These are phyloP conservation scores for Plotosus lineatus DNA, from an alignment of 2,113 vertebrate species.

Conservation along the genomic window DNA sequence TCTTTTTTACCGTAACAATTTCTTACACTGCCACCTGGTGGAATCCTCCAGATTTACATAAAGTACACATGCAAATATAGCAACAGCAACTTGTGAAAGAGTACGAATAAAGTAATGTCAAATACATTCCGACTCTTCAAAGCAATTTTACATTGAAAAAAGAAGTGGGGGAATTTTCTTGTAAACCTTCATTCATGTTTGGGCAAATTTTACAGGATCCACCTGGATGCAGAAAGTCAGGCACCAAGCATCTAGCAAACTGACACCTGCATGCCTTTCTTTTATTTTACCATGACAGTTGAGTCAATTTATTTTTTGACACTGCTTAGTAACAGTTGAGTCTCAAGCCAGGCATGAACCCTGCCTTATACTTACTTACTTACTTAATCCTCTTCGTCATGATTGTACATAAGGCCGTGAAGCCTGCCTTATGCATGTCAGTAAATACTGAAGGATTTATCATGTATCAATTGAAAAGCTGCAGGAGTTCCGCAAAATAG, in stretches of 20 bases:
- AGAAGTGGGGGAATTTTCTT: neutral
- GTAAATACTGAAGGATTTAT: conserved; percentile 16
- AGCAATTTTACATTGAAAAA: neutral
- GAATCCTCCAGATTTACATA: too few relatives aligned
- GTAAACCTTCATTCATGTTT: neutral
- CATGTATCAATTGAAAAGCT: conserved; percentile 31
- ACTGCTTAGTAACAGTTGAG: conserved; percentile 11
- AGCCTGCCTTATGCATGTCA: too few relatives aligned
- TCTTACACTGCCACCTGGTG: too few relatives aligned
- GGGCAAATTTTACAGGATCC: conserved; percentile 46
- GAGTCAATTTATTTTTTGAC: neutral
- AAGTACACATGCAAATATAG: too few relatives aligned
- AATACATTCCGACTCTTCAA: too few relatives aligned
- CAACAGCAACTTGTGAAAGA: too few relatives aligned
- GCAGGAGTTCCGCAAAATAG: neutral
- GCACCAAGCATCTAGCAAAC: neutral
- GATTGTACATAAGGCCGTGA: too few relatives aligned
- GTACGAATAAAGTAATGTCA: too few relatives aligned
- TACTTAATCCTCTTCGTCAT: too few relatives aligned
- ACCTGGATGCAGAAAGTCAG: conserved; percentile 42
- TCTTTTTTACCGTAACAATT: too few relatives aligned
- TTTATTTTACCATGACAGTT: neutral
- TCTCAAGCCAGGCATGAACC: conserved; percentile 3
- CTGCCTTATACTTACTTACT: too few relatives aligned
- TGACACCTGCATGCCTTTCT: neutral